Evolutionary conservation across 2,797 vertebrate species (phyloP), one percentile per base, ranked within the genome.

Genomic region (Tiaroga cobitis): DNA sequence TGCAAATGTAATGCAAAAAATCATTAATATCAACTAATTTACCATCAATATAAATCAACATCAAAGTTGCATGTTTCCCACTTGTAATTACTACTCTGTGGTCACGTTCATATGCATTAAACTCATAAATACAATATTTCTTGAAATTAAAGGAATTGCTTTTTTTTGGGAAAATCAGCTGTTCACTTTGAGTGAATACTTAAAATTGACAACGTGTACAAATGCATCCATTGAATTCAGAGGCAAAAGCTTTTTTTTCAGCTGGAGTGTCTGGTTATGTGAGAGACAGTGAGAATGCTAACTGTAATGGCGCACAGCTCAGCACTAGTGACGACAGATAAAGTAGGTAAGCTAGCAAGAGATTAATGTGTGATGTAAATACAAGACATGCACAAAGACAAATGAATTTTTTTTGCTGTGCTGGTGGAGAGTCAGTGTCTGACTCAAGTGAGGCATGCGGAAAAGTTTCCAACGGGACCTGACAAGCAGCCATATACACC

Each of bases 381-480:
- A 70, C 49, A 61, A 79, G 72, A 76, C 67, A 59, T 18, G 69
- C 78, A 73, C 69, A 76, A 67, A 76, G 68, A 68, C 65, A 43
- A 49, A 56, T 77, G 7, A 56, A 5, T 0, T 3, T 6, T 54
- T 32, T 72, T 41, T 67, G 19, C 73, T 54, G 34, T 21, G 68
- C 75, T 54, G 43, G 21, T 29, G 49, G 69, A 4, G 13, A 78
- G 56, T 65, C 82, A 70, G 73, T 11, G 32, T 82, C 78, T 87
- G 72, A 88, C 80, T 68, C 41, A 77, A 59, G 51, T 67, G 73
- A 81, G 46, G 82, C 82, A 90, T 46, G 92, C 69, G 61, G 83
- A 91, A 90, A 76, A 72, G 61, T 70, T 85, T 73, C 80, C 70
- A 78, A 80, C 6, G 37, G 37, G 37, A 85, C 83, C 69, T 68